Evolutionary conservation across 2,888 invertebrate genomes (phyloP), one percentile per base, ranked within the genome.

Genomic region (Parnassius mnemosyne): DNA sequence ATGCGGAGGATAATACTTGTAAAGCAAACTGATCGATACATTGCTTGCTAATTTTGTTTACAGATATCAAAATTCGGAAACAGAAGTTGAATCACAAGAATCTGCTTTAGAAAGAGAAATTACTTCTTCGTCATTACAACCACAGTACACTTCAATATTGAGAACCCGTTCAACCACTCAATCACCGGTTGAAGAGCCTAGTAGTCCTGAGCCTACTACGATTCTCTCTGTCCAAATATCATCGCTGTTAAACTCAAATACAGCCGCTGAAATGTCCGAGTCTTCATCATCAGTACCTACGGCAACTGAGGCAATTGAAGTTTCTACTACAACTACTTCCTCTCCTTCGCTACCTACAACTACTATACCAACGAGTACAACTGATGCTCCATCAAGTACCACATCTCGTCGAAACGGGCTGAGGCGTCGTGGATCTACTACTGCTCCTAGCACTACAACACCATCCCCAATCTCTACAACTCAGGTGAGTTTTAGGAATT

Each of bases 401-500:
- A 63, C 84, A 9, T 70, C 82, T 16, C 79, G 85, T n/a, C 80
- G 82, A 34, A 71, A 74, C 13, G 49, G 78, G 42, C 67, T 80
- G 55, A 79, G 81, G 57, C 81, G 85, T 43, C 78, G 85, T 57
- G 83, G 83, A 1, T 73, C 85, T 11, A 79, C 69, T 10, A 67
- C 70, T 0, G 74, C 83, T 3, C 77, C 77, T 13, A 71, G 78
- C 3, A 64, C 81, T 13, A 72, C 83, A n/a, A 73, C 83, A 9
- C 69, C 79, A 56, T 70, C 80, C 1, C 71, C 83, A 10, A 71
- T 80, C 10, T 72, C 84, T 10, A 75, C 83, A 11, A 85, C 86
- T 10, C 89, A 90, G 93, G 93, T 93, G 87, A 93, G 93, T 91
- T 83, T 84, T 78, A 92, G 88, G 89, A 91, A 85, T 81, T 91